Conservation (phyloP, 1,140 invertebrate species). For the Cyclargus thomasi region DNA sequence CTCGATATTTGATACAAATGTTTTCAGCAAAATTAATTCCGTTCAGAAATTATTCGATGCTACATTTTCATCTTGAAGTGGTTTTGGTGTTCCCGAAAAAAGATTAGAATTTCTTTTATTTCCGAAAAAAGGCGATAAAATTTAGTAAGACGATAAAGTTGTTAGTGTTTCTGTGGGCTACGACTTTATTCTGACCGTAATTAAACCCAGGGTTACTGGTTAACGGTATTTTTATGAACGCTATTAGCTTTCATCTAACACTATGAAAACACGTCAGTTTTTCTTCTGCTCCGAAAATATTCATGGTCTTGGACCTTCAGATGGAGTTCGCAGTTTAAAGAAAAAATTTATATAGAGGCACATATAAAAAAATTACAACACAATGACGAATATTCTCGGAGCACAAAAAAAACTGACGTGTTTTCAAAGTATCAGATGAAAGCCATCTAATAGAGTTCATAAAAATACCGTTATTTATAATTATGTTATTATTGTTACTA, state of each 20-base stretch:
- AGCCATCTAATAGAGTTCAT: background rate
- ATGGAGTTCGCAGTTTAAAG: too few species aligned
- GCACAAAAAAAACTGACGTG: background rate
- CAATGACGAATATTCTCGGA: background rate
- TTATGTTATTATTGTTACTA: too few species aligned
- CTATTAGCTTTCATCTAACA: background rate
- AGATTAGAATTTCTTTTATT: background rate
- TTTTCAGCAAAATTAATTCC: background rate
- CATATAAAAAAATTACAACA: too few species aligned
- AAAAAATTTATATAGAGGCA: too few species aligned
- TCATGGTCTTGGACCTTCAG: too few species aligned
- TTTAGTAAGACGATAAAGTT: constrained; percentile 7
- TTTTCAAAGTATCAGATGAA: background rate
- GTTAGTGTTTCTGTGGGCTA: background rate
- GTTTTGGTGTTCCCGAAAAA: background rate
- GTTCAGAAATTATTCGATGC: background rate
- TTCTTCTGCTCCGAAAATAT: background rate
- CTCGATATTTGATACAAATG: too few species aligned
- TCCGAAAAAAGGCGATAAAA: background rate
- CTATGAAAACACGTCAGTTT: background rate
- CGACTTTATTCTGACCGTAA: constrained; percentile 2
- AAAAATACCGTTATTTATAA: constrained; percentile 7
- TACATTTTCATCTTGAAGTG: too few species aligned
- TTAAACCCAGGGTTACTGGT: background rate
- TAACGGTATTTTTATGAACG: background rate